Base-by-base conservation (phyloP, 2,888 invertebrate species). In the Folsomia manolachei region DNA sequence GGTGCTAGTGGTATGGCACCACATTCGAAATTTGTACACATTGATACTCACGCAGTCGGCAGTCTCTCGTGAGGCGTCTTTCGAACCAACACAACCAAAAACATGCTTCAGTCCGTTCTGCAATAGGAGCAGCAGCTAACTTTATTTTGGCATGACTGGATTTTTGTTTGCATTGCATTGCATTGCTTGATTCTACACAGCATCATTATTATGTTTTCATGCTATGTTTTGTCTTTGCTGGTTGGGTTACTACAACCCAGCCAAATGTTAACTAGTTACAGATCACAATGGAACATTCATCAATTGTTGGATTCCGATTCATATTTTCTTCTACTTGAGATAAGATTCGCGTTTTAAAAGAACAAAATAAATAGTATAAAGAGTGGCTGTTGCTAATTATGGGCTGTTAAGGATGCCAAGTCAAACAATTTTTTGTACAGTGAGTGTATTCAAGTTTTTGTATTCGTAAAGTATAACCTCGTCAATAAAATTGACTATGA, bases 141-240 rank as follows among this genome's bases (percentile, higher is more conserved):
- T 52, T 66, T 66, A n/a, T 4, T 18, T 51, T 66, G 39, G 66
- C 66, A 66, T 66, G 66, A 51, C 51, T 66, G 66, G 51, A 66
- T 66, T 66, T 66, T 66, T 66, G 66, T 66, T 66, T 66, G 66
- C 66, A 66, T 51, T 66, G 39, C 66, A 66, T 51, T 66, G 39
- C 39, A 39, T 7, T 1, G 21, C 66, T 66, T 66, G 66, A 66
- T 66, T 66, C 52, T 52, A 39, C 14, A 39, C 21, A 66, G 51
- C 66, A 66, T 23, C 51, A 24, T 66, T 66, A 66, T 19, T 51
- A 66, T 52, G 51, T 51, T 18, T 64, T 39, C 39, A 39, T 39
- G 39, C 39, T 39, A 9, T 39, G 39, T 39, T 39, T 39, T 14
- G 14, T 39, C 4, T 39, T 39, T 39, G n/a, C n/a, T n/a, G 14